Conservation (phyloP, 2,888 invertebrate species). For the Prenolepis imparis region DNA sequence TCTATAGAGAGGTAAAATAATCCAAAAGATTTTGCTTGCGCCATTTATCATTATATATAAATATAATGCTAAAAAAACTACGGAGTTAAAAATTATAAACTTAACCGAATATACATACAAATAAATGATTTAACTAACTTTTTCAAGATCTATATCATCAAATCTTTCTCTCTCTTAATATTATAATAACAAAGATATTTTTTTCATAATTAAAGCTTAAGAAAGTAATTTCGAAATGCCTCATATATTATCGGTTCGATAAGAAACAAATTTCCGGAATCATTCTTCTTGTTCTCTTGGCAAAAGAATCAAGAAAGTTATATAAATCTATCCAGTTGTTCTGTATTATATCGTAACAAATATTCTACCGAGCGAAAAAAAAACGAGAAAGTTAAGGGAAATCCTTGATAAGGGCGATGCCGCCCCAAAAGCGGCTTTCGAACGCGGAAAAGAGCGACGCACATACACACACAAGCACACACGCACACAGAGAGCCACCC, state of each 20-base stretch:
- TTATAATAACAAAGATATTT: neutral
- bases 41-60: neutral
- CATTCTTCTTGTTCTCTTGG: neutral
- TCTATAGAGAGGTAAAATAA: too few relatives aligned
- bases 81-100: neutral
- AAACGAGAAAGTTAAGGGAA: conserved; percentile 11
- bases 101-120: neutral
- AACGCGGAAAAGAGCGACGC: conserved; percentile 8
- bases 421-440: neutral
- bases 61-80: neutral
- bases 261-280: neutral
- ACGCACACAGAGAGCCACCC: neutral
- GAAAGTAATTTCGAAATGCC: neutral
- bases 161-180: neutral
- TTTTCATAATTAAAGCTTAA: neutral
- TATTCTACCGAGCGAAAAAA: neutral
- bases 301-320: neutral
- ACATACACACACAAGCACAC: conserved; percentile 42
- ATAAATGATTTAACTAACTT: neutral
- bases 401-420: conserved; percentile 21
- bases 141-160: neutral
- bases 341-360: neutral
- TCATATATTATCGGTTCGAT: neutral
- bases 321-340: neutral
- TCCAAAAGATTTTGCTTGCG: too few relatives aligned